Conservation (phyloP, 2,797 vertebrate genomes). For the Varecia variegata region DNA sequence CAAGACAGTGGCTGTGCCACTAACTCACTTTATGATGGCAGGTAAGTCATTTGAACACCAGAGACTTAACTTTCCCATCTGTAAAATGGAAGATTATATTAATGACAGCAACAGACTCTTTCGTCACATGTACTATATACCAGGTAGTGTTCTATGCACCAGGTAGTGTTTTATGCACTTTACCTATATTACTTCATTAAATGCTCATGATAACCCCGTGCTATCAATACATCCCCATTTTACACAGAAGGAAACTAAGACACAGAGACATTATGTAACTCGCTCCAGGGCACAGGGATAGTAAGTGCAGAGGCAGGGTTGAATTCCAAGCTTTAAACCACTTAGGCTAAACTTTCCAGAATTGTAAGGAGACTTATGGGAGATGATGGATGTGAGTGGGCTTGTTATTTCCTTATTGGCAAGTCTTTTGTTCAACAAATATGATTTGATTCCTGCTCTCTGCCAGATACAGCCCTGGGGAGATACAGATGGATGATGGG, state of each 20-base stretch:
- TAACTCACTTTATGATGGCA: neutral
- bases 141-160: neutral
- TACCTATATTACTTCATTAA: too few relatives aligned
- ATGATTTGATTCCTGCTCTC: neutral
- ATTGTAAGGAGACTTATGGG: neutral
- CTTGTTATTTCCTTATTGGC: neutral
- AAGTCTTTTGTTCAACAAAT: neutral
- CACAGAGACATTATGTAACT: neutral
- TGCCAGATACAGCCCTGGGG: neutral
- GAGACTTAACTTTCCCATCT: neutral
- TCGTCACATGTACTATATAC: accelerated
- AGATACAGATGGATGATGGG: neutral
- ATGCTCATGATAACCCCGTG: too few relatives aligned
- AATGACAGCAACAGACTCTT: neutral
- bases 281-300: neutral
- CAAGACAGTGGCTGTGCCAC: neutral
- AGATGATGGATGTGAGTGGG: neutral
- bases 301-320: neutral
- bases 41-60: neutral
- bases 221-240: neutral
- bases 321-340: neutral
- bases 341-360: neutral
- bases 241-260: neutral
- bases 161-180: neutral
- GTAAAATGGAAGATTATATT: neutral